Base-by-base conservation (phyloP, 1,140 invertebrate genomes). In the Drosophila triauraria region DNA sequence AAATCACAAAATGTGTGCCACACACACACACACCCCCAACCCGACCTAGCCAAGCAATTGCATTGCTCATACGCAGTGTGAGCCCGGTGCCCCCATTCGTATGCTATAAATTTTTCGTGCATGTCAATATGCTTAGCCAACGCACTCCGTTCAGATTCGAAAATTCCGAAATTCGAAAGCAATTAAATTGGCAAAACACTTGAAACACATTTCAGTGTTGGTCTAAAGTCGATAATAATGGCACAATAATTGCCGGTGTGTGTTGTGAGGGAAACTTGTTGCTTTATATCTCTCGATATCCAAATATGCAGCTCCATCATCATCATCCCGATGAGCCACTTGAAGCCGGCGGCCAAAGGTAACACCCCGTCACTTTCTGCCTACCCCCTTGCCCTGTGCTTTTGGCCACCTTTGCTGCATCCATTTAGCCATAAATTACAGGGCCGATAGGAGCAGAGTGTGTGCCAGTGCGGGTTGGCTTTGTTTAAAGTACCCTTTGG, bases 151-250 rank as follows among this genome's bases (percentile, higher is more conserved):
- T 0, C 43, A 30, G 27, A 30, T 30, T 30, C 27, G 27, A 30
- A 12, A 38, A 40, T 30, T 30, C 27, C 5, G 6, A 12, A 38
- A 40, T 59, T 25, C 35, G 27, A 78, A 85, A 71, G 74, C 82
- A 85, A 81, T 85, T 85, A 68, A 78, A 85, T 60, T 72, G 44
- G 17, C 30, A 58, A 82, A 63, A 46, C 77, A 75, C 54, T 50
- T 25, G 32, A 53, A n/a, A 65, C 30, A 50, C 48, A 61, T 58
- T 69, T 23, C 7, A 35, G 6, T 54, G 32, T 38, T 38, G 10
- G 8, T 1, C 27, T n/a, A 35, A 38, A 53, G 12, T 35, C 17
- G 71, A 80, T 77, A 77, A 76, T 72, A 59, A 76, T 72, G 56
- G 63, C 47, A 50, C 57, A 59, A 82, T 77, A 77, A 77, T 81